Evolutionary conservation across 2,113 vertebrate genomes (phyloP), one percentile per base, ranked within the genome.

Genomic region (Malurus alboscapulatus): DNA sequence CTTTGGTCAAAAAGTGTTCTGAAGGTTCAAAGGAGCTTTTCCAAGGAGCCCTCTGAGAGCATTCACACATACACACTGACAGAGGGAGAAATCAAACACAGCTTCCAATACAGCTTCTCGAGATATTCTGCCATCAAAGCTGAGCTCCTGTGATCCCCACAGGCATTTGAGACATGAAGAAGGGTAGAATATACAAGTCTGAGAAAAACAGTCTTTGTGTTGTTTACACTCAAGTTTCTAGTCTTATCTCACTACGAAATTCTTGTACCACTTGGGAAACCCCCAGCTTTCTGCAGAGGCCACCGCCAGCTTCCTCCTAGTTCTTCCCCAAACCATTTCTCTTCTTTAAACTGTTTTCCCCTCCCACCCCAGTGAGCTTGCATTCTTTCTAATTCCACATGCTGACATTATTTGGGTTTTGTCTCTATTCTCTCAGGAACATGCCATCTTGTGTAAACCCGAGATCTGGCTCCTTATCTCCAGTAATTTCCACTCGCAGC

Each of bases 41-140:
- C 63, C 82, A 50, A 89, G 74, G 42, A 91, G 45, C 20, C 29
- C 48, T 92, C 44, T 34, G 59, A 82, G 38, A 79, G 1, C 5
- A 14, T 47, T 59, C 24, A 45, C 3, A 0, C 77, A 54, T 38
- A 78, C 22, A 75, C 57, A 68, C 18, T 59, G 54, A 84, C 32
- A 81, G 73, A 84, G 69, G 30, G n/a, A 93, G 65, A 95, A 95
- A 87, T 78, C 90, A 87, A 85, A 88, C 58, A 57, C 32, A 42
- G 30, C 24, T 89, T 77, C 81, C 84, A 77, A 74, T 24, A 88
- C 40, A 87, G 36, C 42, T 91, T 87, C 59, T 69, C 65, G 36
- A 72, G 61, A 66, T 54, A 74, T 40, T 84, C 51, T 80, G 50
- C 73, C 38, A 54, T 84, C 47, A 66, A 81, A 94, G 68, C 62